Evolutionary conservation across 2,797 vertebrate species (phyloP).

Genomic region (Chiloscyllium punctatum): DNA sequence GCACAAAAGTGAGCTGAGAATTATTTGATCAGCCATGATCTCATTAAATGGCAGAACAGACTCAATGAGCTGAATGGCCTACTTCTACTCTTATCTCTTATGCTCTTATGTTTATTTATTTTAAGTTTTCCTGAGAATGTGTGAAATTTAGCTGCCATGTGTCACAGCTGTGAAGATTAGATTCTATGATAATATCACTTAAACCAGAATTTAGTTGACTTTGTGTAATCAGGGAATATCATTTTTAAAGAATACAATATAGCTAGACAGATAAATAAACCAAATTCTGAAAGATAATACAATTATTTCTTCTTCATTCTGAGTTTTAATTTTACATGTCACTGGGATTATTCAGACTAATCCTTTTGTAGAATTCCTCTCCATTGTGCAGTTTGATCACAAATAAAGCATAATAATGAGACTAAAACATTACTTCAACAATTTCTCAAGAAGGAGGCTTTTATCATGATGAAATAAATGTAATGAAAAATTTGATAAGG

Average conservation of each 20-base stretch:
- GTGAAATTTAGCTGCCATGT: not conserved
- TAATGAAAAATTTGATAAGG: not conserved
- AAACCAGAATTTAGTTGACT: not conserved
- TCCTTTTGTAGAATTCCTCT: not conserved
- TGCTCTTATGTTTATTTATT: not conserved
- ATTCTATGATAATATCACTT: not conserved
- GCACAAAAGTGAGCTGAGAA: too few species aligned
- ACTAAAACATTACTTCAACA: not conserved
- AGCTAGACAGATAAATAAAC: not conserved
- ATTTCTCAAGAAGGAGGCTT: not conserved
- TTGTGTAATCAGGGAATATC: not conserved
- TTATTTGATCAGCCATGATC: too few species aligned
- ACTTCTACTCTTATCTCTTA: too few species aligned
- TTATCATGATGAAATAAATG: not conserved
- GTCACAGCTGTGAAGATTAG: too few species aligned
- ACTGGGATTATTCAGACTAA: not conserved
- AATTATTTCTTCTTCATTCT: slow-evolving; percentile 9
- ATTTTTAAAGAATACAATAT: not conserved
- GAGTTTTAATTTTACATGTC: not conserved
- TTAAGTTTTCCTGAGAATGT: not conserved
- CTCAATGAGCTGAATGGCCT: too few species aligned
- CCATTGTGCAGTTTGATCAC: not conserved
- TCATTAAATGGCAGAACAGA: too few species aligned
- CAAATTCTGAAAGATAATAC: not conserved
- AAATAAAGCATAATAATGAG: not conserved